phyloP scores from a whole-genome alignment of 2,113 vertebrate species.

The Lycocorax pyrrhopterus region DNA sequence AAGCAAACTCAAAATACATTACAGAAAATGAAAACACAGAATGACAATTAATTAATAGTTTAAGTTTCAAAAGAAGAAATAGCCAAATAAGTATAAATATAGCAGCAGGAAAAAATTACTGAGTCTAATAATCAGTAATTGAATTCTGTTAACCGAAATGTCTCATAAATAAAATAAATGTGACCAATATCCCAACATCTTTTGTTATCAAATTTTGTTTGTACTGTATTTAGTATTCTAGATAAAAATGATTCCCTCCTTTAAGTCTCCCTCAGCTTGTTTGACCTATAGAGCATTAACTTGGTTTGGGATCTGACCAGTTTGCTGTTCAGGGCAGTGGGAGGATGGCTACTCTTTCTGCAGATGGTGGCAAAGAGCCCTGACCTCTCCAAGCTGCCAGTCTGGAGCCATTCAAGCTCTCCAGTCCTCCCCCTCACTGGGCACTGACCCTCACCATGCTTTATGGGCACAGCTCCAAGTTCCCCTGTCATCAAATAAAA shows the following conservation, averaged over 20 bases:
- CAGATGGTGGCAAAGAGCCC: background rate
- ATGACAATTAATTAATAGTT: background rate
- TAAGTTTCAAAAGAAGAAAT: background rate
- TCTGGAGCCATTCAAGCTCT: background rate
- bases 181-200: background rate
- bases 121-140: background rate
- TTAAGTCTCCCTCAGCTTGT: background rate
- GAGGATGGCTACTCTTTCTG: background rate
- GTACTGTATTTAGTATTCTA: background rate
- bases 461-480: background rate
- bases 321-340: background rate
- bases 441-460: background rate
- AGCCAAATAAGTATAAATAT: background rate
- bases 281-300: background rate
- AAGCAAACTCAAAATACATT: background rate
- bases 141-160: background rate
- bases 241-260: background rate
- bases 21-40: background rate
- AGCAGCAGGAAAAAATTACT: background rate
- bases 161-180: background rate
- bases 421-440: rapidly evolving
- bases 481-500: background rate
- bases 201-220: background rate
- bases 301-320: background rate
- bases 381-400: background rate